phyloP scores from a whole-genome alignment of 2,113 vertebrate species.

The Oxygymnocypris stewartii region DNA sequence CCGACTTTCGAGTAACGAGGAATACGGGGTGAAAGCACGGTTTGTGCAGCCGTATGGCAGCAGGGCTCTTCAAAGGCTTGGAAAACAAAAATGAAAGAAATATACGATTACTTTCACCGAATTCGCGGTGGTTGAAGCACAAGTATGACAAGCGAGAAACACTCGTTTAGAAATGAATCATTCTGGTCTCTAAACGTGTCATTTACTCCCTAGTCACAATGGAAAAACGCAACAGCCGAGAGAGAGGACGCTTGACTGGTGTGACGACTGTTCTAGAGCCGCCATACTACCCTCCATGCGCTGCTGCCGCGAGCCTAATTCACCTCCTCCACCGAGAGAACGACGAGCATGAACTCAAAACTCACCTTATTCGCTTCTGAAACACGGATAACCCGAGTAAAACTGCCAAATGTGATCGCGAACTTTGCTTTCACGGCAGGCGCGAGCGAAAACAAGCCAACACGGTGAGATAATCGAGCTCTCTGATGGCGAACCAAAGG shows the following conservation, averaged over 20 bases:
- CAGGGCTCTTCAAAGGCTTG: slow-evolving; percentile 57
- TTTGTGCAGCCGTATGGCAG: slow-evolving; percentile 58
- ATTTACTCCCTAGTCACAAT: background rate
- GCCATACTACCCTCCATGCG: slow-evolving; percentile 74
- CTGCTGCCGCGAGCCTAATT: slow-evolving; percentile 45
- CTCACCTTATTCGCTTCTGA: slow-evolving; percentile 58
- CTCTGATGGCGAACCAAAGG: slow-evolving; percentile 81
- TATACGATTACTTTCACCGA: background rate
- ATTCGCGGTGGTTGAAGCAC: background rate
- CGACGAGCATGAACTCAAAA: slow-evolving; percentile 61
- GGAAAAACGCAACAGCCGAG: slow-evolving; percentile 62
- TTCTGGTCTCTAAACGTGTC: background rate
- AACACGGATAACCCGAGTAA: slow-evolving; percentile 43
- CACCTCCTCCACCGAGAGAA: slow-evolving; percentile 56
- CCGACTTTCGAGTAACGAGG: slow-evolving; percentile 22
- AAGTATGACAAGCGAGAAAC: background rate
- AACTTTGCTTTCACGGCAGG: slow-evolving; percentile 61
- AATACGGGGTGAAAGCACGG: slow-evolving; percentile 23
- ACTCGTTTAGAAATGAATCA: background rate
- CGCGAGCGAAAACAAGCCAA: slow-evolving; percentile 67
- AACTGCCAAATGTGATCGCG: slow-evolving; percentile 63
- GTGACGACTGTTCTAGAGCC: slow-evolving; percentile 73
- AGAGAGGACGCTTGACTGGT: slow-evolving; percentile 66
- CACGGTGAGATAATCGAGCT: slow-evolving; percentile 81
- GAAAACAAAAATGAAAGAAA: slow-evolving; percentile 60